phyloP scores from a whole-genome alignment of 2,797 vertebrate genomes.

The Thripadectes ignobilis region DNA sequence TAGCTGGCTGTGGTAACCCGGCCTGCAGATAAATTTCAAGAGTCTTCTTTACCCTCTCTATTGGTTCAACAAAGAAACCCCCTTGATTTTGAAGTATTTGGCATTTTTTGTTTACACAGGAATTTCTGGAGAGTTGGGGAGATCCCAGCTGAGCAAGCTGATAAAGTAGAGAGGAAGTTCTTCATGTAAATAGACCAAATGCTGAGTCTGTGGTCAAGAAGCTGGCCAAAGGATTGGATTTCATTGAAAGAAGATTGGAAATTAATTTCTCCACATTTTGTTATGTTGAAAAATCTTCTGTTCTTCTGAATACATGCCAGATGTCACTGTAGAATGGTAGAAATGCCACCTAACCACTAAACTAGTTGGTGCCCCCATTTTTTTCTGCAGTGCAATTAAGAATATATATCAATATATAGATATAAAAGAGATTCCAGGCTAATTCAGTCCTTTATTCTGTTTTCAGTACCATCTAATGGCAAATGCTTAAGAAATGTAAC shows the following conservation, averaged over 20 bases:
- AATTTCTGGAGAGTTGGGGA: neutral
- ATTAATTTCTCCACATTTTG: neutral
- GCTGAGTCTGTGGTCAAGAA: neutral
- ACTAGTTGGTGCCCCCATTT: rapidly evolving
- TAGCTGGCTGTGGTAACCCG: neutral
- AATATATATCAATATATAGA: neutral
- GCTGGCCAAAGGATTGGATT: neutral
- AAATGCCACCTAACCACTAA: neutral
- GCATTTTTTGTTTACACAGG: neutral
- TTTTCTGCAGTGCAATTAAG: neutral
- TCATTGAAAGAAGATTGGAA: neutral
- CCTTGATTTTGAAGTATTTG: neutral
- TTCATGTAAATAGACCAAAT: neutral
- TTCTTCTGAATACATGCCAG: neutral
- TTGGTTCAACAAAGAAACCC: neutral
- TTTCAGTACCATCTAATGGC: neutral
- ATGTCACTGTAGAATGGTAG: neutral
- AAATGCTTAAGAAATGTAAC: neutral
- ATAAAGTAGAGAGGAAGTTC: neutral
- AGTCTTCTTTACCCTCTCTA: neutral
- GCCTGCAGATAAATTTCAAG: neutral
- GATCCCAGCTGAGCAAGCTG: neutral
- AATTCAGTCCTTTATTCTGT: neutral
- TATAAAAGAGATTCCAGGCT: neutral
- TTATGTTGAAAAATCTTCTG: neutral